Conservation (phyloP, 2,888 invertebrate species). For the Nomada ruficornis region DNA sequence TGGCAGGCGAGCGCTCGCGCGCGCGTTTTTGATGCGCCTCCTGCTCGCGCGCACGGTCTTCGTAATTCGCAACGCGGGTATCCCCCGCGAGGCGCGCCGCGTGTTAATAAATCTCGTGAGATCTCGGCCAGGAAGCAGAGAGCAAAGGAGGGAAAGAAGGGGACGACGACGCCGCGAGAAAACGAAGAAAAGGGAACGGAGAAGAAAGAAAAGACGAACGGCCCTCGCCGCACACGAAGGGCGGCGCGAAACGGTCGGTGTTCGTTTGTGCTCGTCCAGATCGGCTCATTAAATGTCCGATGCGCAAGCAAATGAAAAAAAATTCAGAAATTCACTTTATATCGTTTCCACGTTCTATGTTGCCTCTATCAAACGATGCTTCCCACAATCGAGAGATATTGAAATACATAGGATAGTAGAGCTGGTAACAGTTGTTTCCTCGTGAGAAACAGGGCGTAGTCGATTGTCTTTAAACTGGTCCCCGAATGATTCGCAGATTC, state of each 20-base stretch:
- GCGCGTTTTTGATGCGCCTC: constrained; percentile 62
- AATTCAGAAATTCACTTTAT: too few species aligned
- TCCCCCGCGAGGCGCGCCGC: constrained; percentile 68
- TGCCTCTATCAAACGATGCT: too few species aligned
- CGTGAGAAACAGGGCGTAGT: constrained; percentile 50
- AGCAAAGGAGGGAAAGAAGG: not conserved
- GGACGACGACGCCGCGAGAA: constrained; percentile 13
- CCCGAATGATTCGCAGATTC: constrained; percentile 64
- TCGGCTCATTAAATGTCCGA: too few species aligned
- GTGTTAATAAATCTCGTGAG: constrained; percentile 74
- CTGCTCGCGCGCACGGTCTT: constrained; percentile 33
- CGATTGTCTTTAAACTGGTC: constrained; percentile 50
- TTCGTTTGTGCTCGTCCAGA: too few species aligned
- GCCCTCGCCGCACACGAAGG: constrained; percentile 65
- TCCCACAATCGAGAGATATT: too few species aligned
- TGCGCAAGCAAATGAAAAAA: too few species aligned
- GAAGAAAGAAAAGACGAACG: constrained; percentile 24
- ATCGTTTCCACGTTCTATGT: too few species aligned
- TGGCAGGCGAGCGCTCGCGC: constrained; percentile 32
- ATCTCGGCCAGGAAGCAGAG: not conserved
- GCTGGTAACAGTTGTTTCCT: not conserved
- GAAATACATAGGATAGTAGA: not conserved
- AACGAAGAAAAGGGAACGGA: constrained; percentile 22
- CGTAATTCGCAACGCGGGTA: constrained; percentile 65
- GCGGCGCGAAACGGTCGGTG: constrained; percentile 41